Evolutionary conservation across 2,113 vertebrate genomes (phyloP).

Genomic region (Forbesichthys papilliferus): DNA sequence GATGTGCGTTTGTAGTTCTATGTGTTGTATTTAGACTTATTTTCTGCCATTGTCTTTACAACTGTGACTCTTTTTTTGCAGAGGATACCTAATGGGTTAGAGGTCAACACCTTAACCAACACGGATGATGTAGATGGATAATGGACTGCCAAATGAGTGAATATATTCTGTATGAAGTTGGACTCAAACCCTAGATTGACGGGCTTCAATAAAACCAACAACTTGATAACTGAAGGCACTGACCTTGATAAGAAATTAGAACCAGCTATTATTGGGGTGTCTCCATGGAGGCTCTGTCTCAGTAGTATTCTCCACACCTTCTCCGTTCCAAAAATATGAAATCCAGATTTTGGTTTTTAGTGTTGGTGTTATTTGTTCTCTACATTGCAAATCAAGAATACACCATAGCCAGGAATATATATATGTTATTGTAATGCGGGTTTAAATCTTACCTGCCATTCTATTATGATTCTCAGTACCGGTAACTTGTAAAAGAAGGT

Average conservation of each 20-base stretch:
- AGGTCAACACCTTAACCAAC: neutral
- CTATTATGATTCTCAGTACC: neutral
- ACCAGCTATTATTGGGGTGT: too few relatives aligned
- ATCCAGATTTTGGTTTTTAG: neutral
- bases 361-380: neutral
- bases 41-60: neutral
- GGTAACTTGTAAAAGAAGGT: neutral
- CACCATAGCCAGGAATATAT: neutral
- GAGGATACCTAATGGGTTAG: constrained; percentile 96
- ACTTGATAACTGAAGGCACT: too few relatives aligned
- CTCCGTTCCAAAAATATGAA: too few relatives aligned
- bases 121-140: constrained; percentile 5
- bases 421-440: neutral
- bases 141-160: constrained; percentile 11
- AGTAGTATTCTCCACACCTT: too few relatives aligned
- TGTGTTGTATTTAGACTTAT: too few relatives aligned
- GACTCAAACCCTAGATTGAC: too few relatives aligned
- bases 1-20: too few relatives aligned
- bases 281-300: too few relatives aligned
- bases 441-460: neutral
- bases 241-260: too few relatives aligned
- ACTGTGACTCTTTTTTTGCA: constrained; percentile 61
- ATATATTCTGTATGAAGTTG: constrained; percentile 4
- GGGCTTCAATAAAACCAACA: too few relatives aligned
- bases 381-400: neutral